phyloP scores from a whole-genome alignment of 2,888 invertebrate species.

The Drosophila histrio region DNA sequence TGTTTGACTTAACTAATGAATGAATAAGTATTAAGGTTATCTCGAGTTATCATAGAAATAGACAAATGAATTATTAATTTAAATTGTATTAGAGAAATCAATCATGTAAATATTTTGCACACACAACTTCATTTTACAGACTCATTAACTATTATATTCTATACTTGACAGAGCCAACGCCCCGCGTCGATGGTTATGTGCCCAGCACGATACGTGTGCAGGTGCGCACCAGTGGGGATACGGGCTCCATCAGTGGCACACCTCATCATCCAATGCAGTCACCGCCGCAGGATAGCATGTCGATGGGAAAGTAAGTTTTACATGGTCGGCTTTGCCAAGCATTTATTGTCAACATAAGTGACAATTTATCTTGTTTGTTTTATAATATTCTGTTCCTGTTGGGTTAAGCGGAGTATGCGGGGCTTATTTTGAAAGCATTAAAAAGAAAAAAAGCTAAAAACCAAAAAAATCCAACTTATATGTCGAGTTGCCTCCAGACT shows the following conservation, averaged over 20 bases:
- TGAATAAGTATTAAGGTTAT: background rate
- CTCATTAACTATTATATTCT: conserved; percentile 1
- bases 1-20: too few relatives aligned
- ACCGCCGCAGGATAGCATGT: conserved; percentile 86
- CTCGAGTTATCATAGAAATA: background rate
- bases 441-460: background rate
- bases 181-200: conserved; percentile 90
- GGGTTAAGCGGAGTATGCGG: background rate
- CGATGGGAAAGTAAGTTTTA: conserved; percentile 89
- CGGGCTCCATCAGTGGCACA: conserved; percentile 86
- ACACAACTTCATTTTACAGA: background rate
- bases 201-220: conserved; percentile 93
- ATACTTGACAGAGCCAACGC: conserved; percentile 80
- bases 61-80: background rate
- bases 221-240: conserved; percentile 88
- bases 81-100: background rate
- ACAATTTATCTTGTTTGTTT: conserved; percentile 15
- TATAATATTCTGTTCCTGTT: conserved; percentile 7
- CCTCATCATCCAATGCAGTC: conserved; percentile 89
- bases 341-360: background rate
- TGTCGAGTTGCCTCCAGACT: conserved; percentile 2
- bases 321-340: conserved; percentile 14
- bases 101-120: background rate
- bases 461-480: background rate
- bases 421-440: background rate